Evolutionary conservation across 2,888 invertebrate species (phyloP), one percentile per base, ranked within the genome.

Genomic region (Stomorhina lunata): DNA sequence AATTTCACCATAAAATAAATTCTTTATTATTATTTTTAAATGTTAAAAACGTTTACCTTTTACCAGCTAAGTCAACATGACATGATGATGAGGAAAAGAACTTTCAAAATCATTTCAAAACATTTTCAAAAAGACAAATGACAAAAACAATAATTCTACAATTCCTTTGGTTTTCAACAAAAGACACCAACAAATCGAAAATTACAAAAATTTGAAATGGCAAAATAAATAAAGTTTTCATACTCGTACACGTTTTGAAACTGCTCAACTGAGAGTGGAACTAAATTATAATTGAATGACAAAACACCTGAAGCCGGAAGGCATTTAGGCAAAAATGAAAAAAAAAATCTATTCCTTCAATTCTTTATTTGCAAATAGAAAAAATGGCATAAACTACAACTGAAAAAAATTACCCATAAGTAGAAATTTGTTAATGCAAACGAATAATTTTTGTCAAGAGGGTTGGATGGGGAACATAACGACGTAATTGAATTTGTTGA

Each of bases 271-370:
- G 65, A 75, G 75, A 79, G 82, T 82, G 69, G 75, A 59, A 71
- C 69, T 50, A 87, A 88, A 87, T 87, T 89, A 88, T 89, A 89
- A 89, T 89, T 87, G 88, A 87, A 87, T 86, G 86, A 85, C 85
- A 86, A 78, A 86, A 88, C 88, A 89, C 89, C 88, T 89, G 88
- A 87, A 86, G 84, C 87, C 84, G 43, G 82, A 84, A 78, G 80
- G 82, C 82, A 82, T 27, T 40, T 69, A 45, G n/a, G 59, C 40
- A 32, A 40, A 40, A 61, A 61, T 20, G 43, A 32, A 32, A 55
- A 17, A 17, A n/a, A 15, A 55, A 22, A 65, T 22, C 32, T 55
- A 40, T 65, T 65, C 22, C 43, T 32, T 48, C 40, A 25, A 22
- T 37, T 75, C 40, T 27, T 53, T 61, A 55, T 53, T 34, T 68